phyloP scores from a whole-genome alignment of 2,113 vertebrate species.

The Labeo rohita region DNA sequence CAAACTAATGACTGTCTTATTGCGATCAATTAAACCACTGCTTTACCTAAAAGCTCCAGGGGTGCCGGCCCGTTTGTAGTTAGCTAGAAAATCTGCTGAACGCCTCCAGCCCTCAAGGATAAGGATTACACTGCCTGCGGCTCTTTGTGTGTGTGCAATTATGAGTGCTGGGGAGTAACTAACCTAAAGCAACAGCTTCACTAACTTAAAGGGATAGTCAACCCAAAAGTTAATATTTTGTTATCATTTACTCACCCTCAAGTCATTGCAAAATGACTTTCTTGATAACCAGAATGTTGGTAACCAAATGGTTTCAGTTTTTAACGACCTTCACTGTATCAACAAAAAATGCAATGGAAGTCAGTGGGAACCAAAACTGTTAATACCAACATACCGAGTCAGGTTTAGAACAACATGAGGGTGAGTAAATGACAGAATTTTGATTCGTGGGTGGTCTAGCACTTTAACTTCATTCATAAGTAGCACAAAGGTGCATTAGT shows the following conservation, averaged over 20 bases:
- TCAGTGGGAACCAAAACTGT: background rate
- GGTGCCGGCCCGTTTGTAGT: slow-evolving; percentile 13
- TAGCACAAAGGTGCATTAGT: background rate
- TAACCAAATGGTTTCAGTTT: background rate
- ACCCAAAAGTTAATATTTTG: background rate
- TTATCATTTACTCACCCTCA: background rate
- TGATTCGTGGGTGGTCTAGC: background rate
- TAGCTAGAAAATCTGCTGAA: slow-evolving; percentile 39
- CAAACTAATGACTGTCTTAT: slow-evolving; percentile 44
- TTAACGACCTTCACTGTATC: background rate
- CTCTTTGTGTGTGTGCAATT: slow-evolving; percentile 14
- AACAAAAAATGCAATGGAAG: background rate
- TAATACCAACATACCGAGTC: background rate
- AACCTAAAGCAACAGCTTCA: background rate
- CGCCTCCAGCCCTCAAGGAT: slow-evolving; percentile 22
- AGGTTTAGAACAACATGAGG: background rate
- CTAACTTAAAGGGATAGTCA: background rate
- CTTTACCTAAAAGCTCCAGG: slow-evolving; percentile 22
- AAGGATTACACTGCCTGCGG: slow-evolving; percentile 16
- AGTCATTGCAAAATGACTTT: background rate
- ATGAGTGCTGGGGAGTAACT: background rate
- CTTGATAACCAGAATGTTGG: background rate
- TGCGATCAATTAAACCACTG: slow-evolving; percentile 27
- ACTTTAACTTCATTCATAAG: background rate
- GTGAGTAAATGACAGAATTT: background rate